phyloP scores from a whole-genome alignment of 2,797 vertebrate species.

The Gouania willdenowi region DNA sequence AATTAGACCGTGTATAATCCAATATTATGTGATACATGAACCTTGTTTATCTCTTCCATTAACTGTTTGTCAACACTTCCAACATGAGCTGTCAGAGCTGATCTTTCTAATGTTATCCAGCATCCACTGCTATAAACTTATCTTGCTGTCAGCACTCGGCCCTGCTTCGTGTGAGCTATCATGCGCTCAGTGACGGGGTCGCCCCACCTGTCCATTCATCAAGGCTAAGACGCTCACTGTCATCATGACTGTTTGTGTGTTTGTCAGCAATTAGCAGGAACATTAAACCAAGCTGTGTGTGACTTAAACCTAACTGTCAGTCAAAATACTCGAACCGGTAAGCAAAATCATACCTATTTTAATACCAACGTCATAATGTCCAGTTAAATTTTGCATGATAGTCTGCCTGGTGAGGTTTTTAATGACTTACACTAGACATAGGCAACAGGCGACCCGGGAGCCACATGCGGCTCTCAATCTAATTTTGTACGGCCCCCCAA shows the following conservation, averaged over 20 bases:
- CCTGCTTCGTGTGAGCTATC: conserved; percentile 40
- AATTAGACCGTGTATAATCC: too few species aligned
- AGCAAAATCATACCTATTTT: too few species aligned
- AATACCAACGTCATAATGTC: conserved; percentile 19
- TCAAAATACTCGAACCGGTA: conserved; percentile 24
- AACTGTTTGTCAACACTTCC: conserved; percentile 5
- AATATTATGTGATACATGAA: too few species aligned
- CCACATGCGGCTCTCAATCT: too few species aligned
- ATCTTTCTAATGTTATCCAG: conserved; percentile 38
- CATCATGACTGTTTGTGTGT: conserved; percentile 39
- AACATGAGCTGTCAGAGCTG: conserved; percentile 8
- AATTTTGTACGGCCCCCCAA: too few species aligned
- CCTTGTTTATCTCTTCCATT: conserved; percentile 1
- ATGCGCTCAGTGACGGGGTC: conserved; percentile 20
- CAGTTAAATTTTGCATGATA: conserved; percentile 4
- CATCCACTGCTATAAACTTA: conserved; percentile 35
- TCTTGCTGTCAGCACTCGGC: conserved; percentile 59
- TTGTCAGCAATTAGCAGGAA: conserved; percentile 56
- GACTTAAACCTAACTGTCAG: conserved; percentile 17
- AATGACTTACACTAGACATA: too few species aligned
- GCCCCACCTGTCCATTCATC: conserved; percentile 66
- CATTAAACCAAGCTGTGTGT: conserved; percentile 56
- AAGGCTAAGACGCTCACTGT: conserved; percentile 22
- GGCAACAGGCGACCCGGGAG: too few species aligned
- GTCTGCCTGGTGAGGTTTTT: too few species aligned